These are phyloP conservation scores for Mormyrus lacerda DNA, from an alignment of 2,113 vertebrate genomes.

Conservation along the genomic window DNA sequence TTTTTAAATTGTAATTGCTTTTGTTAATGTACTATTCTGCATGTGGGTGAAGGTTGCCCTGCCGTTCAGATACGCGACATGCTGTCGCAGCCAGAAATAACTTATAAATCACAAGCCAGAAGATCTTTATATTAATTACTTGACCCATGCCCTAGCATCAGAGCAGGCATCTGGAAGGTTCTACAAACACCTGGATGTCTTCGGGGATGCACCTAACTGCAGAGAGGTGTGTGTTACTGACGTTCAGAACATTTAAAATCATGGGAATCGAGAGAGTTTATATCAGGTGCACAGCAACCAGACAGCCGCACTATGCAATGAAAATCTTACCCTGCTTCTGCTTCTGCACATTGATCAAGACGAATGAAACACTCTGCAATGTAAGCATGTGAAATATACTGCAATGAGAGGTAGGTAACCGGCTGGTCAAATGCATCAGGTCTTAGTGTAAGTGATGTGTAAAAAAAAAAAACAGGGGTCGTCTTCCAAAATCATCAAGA, in stretches of 20 bases:
- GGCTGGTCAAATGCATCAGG: background rate
- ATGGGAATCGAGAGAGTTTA: background rate
- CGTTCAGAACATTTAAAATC: background rate
- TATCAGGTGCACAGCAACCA: background rate
- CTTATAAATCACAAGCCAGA: background rate
- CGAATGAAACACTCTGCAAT: background rate
- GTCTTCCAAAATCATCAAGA: background rate
- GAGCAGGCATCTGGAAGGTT: background rate
- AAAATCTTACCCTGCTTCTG: background rate
- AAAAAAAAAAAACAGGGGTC: background rate
- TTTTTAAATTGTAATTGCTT: background rate
- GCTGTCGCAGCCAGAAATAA: background rate
- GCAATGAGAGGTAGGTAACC: background rate
- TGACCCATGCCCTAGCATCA: background rate
- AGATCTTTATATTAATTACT: background rate
- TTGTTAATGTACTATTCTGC: background rate
- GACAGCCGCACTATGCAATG: background rate
- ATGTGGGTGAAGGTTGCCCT: background rate
- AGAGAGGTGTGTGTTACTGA: background rate
- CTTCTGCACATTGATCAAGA: background rate
- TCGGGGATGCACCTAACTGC: background rate
- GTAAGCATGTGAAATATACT: background rate
- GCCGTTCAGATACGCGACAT: background rate
- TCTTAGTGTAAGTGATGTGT: slow-evolving; percentile 24
- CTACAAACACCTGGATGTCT: background rate